Percentiles rank a stretch among this genome's conserved stretches.
phyloP scores from a whole-genome alignment of 2,113 vertebrate genomes.

The Amblyopsis rosae region DNA sequence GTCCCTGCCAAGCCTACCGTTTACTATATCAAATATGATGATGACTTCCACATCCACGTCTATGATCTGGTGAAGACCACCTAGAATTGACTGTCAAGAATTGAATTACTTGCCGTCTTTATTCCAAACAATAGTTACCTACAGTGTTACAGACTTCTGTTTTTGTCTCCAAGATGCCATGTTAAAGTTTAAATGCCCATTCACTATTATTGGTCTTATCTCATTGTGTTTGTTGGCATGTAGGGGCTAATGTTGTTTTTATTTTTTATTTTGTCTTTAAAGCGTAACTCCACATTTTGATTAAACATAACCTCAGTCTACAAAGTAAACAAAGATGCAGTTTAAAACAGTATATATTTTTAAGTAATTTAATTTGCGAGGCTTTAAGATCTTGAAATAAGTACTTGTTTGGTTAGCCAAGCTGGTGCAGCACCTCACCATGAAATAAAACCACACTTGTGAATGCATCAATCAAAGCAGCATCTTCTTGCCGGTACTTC shows the following conservation, averaged over 20 bases:
- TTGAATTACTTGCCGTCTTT: slow-evolving; percentile 15
- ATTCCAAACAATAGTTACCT: slow-evolving; percentile 48
- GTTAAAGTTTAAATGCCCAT: slow-evolving; percentile 12
- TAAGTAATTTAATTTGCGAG: too few species aligned
- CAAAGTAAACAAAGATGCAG: too few species aligned
- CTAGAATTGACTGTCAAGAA: slow-evolving; percentile 63
- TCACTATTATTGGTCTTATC: neutral
- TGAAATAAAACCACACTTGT: neutral
- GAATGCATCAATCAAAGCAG: neutral
- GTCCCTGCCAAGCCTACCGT: slow-evolving; percentile 82
- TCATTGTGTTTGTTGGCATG: slow-evolving; percentile 4
- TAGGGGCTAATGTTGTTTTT: neutral
- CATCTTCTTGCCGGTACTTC: neutral
- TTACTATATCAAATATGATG: slow-evolving; percentile 85
- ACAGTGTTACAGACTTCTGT: slow-evolving; percentile 54
- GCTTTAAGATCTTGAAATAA: too few species aligned
- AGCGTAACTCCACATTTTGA: too few species aligned
- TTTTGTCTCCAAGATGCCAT: slow-evolving; percentile 25
- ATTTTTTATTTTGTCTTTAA: too few species aligned
- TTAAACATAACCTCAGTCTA: too few species aligned
- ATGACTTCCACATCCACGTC: slow-evolving; percentile 83
- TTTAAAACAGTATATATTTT: too few species aligned
- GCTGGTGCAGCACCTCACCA: neutral
- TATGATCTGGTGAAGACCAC: slow-evolving; percentile 85
- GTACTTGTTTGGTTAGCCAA: too few species aligned